Evolutionary conservation across 1,140 invertebrate genomes (phyloP).

Genomic region (Euschistus heros): DNA sequence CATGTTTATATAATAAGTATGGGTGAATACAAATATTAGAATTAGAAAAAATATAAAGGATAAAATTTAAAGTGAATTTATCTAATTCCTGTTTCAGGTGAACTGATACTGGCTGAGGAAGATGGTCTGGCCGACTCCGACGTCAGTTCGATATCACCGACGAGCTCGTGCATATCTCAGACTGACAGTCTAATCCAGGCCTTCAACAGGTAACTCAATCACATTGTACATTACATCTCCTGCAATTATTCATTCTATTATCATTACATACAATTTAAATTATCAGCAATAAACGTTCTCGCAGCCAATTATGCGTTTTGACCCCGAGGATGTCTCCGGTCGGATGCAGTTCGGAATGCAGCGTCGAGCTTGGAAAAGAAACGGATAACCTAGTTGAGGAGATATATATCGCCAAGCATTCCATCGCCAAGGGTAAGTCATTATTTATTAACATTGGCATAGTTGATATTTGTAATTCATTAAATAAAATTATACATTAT

Average conservation of each 20-base stretch:
- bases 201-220: not conserved
- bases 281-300: not conserved
- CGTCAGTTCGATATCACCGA: not conserved
- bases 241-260: not conserved
- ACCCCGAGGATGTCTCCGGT: conserved; percentile 25
- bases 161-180: not conserved
- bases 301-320: conserved; percentile 19
- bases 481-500: too few species aligned
- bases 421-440: conserved; percentile 20
- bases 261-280: not conserved
- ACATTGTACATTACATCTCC: not conserved
- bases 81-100: too few species aligned
- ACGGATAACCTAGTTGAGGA: conserved; percentile 33
- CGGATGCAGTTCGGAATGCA: conserved; percentile 25
- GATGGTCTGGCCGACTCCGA: too few species aligned
- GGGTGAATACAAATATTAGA: too few species aligned
- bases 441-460: not conserved
- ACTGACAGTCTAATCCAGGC: not conserved
- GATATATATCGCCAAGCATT: conserved; percentile 29
- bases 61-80: too few species aligned
- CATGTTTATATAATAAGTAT: too few species aligned
- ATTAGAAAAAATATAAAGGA: too few species aligned
- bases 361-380: conserved; percentile 24
- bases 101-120: too few species aligned
- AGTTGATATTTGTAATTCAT: too few species aligned